phyloP scores from a whole-genome alignment of 2,113 vertebrate genomes.

The Sapayoa aenigma region DNA sequence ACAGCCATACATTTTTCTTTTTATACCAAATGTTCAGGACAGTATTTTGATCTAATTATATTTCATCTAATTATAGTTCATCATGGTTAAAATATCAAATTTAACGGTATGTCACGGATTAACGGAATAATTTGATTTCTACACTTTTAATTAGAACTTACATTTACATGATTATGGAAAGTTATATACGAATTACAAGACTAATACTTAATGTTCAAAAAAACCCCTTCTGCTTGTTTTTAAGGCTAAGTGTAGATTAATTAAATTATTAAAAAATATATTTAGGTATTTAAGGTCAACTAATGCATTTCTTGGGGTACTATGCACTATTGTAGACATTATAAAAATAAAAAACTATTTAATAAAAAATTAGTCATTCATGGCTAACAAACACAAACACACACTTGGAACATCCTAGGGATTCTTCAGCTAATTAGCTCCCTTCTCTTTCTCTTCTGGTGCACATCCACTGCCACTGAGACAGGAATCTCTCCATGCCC shows the following conservation, averaged over 20 bases:
- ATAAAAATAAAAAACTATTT: neutral
- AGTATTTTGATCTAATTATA: slow-evolving; percentile 50
- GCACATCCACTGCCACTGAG: too few species aligned
- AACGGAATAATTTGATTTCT: slow-evolving; percentile 51
- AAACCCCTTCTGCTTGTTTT: neutral
- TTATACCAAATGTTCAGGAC: slow-evolving; percentile 1
- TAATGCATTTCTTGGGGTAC: neutral
- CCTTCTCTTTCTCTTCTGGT: neutral
- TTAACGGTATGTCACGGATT: slow-evolving; percentile 24
- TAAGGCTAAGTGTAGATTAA: neutral
- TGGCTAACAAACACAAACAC: neutral
- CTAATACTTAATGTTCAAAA: neutral
- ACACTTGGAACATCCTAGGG: neutral
- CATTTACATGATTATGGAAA: slow-evolving; percentile 24
- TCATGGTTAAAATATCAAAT: slow-evolving; percentile 41
- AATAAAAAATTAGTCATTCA: neutral
- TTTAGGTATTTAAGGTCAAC: neutral
- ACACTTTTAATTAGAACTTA: slow-evolving; percentile 43
- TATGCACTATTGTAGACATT: neutral
- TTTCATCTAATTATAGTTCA: slow-evolving; percentile 50
- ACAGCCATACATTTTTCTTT: neutral
- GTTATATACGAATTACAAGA: slow-evolving; percentile 35
- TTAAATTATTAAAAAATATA: neutral
- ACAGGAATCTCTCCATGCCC: rapidly evolving
- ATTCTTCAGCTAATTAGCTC: neutral